Evolutionary conservation across 1,140 invertebrate genomes (phyloP).

Genomic region (Tetraneura akinire): DNA sequence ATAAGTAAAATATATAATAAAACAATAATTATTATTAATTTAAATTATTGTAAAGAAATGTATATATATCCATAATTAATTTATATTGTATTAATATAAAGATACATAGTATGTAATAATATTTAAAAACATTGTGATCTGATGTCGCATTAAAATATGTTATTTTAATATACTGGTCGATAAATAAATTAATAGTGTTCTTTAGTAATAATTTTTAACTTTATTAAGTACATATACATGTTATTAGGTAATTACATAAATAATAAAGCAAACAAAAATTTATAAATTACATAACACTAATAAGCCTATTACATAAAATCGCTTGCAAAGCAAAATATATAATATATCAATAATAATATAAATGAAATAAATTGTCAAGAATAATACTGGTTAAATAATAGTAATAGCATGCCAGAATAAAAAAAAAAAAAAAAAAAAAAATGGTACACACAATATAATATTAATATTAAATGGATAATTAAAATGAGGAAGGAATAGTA

Average conservation of each 20-base stretch:
- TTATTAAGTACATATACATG: slow-evolving; percentile 25
- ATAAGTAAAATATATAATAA: not conserved
- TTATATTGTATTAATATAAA: too few species aligned
- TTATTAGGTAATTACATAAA: slow-evolving; percentile 21
- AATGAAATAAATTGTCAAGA: slow-evolving; percentile 1
- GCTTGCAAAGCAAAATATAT: slow-evolving; percentile 17
- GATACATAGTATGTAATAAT: too few species aligned
- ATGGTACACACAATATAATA: too few species aligned
- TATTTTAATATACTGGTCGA: not conserved
- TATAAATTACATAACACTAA: slow-evolving; percentile 17
- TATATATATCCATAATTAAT: not conserved
- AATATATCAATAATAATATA: not conserved
- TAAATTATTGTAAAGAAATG: not conserved
- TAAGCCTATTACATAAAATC: not conserved
- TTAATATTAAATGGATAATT: too few species aligned
- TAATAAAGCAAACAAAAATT: slow-evolving; percentile 28
- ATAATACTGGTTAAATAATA: slow-evolving; percentile 29
- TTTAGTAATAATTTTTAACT: not conserved
- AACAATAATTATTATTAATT: not conserved
- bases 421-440: not conserved
- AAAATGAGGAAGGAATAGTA: too few species aligned
- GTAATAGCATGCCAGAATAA: not conserved
- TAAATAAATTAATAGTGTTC: not conserved
- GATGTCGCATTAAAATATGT: not conserved
- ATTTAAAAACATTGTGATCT: not conserved